Evolutionary conservation across 2,888 invertebrate genomes (phyloP).

Genomic region (Trypoxylon attenuatum): DNA sequence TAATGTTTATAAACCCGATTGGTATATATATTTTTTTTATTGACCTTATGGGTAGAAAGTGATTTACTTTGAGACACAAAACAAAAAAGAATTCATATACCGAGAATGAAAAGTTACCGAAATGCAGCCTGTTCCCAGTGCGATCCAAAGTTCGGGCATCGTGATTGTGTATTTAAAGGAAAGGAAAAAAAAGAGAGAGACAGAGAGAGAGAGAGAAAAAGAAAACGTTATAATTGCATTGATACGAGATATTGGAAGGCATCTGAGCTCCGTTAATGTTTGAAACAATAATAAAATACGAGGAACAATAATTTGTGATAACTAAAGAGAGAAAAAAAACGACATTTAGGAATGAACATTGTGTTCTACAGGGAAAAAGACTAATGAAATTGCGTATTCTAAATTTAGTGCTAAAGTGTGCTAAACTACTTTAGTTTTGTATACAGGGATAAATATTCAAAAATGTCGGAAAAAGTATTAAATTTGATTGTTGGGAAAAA

Average conservation of each 20-base stretch:
- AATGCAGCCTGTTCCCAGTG: constrained; percentile 59
- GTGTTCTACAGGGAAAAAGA: constrained; percentile 70
- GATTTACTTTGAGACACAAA: constrained; percentile 57
- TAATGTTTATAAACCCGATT: constrained; percentile 65
- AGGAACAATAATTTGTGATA: constrained; percentile 75
- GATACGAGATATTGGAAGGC: constrained; percentile 57
- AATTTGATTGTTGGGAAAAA: constrained; percentile 62
- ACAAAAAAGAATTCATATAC: too few relatives aligned
- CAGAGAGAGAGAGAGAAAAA: constrained; percentile 26
- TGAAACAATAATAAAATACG: constrained; percentile 65
- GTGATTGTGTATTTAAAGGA: constrained; percentile 61
- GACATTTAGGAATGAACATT: constrained; percentile 71
- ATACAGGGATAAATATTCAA: constrained; percentile 66
- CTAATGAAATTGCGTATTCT: constrained; percentile 69
- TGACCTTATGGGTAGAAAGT: constrained; percentile 61
- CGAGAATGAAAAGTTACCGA: constrained; percentile 51
- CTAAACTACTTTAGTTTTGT: constrained; percentile 72
- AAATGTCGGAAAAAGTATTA: constrained; percentile 65
- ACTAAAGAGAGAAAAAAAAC: constrained; percentile 58
- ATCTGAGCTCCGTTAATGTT: constrained; percentile 61
- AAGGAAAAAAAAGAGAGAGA: not conserved
- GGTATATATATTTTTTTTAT: constrained; percentile 63
- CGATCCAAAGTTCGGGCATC: constrained; percentile 51
- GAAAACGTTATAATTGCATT: constrained; percentile 51
- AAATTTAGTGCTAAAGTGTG: constrained; percentile 71